phyloP scores from a whole-genome alignment of 2,113 vertebrate genomes.

The Rallus limicola region DNA sequence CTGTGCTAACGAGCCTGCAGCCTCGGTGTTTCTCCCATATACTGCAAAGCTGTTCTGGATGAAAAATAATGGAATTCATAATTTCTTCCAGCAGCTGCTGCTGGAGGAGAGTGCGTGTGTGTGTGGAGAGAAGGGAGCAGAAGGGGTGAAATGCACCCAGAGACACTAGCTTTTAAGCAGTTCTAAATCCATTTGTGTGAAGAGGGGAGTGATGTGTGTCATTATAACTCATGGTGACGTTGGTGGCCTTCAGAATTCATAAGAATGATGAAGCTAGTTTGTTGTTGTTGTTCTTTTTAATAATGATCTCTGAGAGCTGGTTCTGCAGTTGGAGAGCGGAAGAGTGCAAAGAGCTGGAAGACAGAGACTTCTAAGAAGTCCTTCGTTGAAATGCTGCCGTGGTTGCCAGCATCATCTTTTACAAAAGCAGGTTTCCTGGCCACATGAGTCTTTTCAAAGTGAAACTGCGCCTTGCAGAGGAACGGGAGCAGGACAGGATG shows the following conservation, averaged over 20 bases:
- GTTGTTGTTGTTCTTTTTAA: conserved; percentile 37
- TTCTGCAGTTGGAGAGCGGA: not conserved
- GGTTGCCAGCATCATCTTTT: not conserved
- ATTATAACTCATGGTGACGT: conserved; percentile 18
- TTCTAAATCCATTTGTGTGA: conserved; percentile 32
- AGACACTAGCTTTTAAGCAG: conserved; percentile 22
- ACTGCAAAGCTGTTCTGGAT: conserved; percentile 48
- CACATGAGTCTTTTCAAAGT: not conserved
- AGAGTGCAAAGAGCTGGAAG: not conserved
- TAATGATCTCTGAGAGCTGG: not conserved
- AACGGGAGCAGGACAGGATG: not conserved
- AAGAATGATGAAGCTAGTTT: conserved; percentile 13
- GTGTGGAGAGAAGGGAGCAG: not conserved
- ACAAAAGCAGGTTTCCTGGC: not conserved
- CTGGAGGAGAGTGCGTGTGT: not conserved
- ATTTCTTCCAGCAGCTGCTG: conserved; percentile 57
- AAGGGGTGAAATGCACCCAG: not conserved
- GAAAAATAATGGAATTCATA: conserved; percentile 54
- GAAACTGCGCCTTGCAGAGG: not conserved
- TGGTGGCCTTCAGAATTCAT: conserved; percentile 54
- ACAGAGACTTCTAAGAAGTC: not conserved
- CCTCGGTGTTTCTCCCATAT: not conserved
- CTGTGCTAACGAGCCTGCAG: conserved; percentile 29
- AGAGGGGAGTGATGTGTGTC: conserved; percentile 28
- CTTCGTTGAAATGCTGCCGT: not conserved